These are phyloP conservation scores for Drosophila ogumai DNA, from an alignment of 1,140 invertebrate genomes.

Conservation along the genomic window DNA sequence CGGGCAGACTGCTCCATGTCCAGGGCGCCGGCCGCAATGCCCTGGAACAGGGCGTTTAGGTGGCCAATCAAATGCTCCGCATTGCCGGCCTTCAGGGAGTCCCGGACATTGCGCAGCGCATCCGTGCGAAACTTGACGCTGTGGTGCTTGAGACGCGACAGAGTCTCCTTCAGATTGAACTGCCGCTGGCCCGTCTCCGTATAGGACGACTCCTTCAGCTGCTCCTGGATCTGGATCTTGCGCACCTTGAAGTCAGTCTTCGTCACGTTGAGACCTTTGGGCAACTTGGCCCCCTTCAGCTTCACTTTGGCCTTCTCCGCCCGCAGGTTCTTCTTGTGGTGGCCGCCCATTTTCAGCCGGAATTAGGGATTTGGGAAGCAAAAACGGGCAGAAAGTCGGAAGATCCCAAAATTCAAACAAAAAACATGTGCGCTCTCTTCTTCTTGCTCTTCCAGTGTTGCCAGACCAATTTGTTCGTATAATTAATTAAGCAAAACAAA, in stretches of 20 bases:
- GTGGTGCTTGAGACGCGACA: constrained; percentile 91
- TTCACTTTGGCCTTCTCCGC: constrained; percentile 92
- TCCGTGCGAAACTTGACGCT: constrained; percentile 90
- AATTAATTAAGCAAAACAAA: not conserved
- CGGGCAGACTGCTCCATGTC: constrained; percentile 91
- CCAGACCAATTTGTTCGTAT: not conserved
- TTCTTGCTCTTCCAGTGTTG: not conserved
- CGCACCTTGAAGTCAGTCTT: constrained; percentile 95
- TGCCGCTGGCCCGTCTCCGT: constrained; percentile 88
- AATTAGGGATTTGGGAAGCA: not conserved
- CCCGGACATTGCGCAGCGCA: constrained; percentile 89
- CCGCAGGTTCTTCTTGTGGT: constrained; percentile 89
- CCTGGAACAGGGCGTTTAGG: constrained; percentile 89
- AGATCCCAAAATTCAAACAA: not conserved
- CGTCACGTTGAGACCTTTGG: constrained; percentile 93
- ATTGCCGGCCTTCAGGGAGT: constrained; percentile 87
- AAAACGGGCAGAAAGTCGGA: not conserved
- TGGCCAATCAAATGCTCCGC: constrained; percentile 85
- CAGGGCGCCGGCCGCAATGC: constrained; percentile 88
- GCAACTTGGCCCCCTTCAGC: constrained; percentile 89
- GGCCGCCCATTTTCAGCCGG: constrained; percentile 76
- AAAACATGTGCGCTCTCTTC: constrained; percentile 4
- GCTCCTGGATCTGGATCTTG: constrained; percentile 92
- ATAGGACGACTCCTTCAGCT: constrained; percentile 88
- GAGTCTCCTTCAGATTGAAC: constrained; percentile 91